Percentiles rank a stretch among this genome's conserved stretches.
These are phyloP conservation scores for Empidonax traillii DNA, from an alignment of 2,113 vertebrate species.

Conservation along the genomic window DNA sequence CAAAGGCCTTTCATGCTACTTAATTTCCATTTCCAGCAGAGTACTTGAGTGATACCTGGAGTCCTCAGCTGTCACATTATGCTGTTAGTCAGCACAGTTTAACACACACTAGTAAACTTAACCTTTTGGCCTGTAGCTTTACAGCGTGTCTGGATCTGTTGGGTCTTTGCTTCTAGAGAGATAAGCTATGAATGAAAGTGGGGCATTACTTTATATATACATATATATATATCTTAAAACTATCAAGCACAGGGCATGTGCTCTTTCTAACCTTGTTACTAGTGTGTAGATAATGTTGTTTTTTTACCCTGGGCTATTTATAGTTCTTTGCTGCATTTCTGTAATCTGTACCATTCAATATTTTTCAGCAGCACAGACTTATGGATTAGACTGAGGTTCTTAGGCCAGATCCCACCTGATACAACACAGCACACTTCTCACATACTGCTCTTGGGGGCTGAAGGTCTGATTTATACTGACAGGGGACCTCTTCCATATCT, in stretches of 20 bases:
- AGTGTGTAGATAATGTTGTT: background rate
- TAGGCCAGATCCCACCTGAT: background rate
- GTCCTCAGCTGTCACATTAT: background rate
- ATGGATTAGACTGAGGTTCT: background rate
- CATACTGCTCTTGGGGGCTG: background rate
- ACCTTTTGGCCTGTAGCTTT: background rate
- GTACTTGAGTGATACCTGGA: background rate
- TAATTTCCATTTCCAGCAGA: background rate
- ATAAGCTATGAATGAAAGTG: slow-evolving; percentile 29
- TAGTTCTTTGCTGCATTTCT: slow-evolving; percentile 22
- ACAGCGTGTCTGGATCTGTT: background rate
- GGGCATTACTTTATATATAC: slow-evolving; percentile 7
- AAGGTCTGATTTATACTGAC: background rate
- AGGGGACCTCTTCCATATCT: background rate
- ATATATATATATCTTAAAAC: background rate
- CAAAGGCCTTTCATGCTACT: background rate
- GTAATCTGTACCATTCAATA: background rate
- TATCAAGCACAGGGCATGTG: background rate
- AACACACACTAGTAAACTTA: background rate
- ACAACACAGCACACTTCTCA: background rate
- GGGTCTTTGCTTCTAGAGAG: background rate
- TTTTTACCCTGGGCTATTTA: background rate
- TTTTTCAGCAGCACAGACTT: background rate
- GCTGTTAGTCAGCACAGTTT: background rate
- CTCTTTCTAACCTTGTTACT: background rate